Base-by-base conservation (phyloP, 2,888 invertebrate genomes). In the Dendrolimus pini region DNA sequence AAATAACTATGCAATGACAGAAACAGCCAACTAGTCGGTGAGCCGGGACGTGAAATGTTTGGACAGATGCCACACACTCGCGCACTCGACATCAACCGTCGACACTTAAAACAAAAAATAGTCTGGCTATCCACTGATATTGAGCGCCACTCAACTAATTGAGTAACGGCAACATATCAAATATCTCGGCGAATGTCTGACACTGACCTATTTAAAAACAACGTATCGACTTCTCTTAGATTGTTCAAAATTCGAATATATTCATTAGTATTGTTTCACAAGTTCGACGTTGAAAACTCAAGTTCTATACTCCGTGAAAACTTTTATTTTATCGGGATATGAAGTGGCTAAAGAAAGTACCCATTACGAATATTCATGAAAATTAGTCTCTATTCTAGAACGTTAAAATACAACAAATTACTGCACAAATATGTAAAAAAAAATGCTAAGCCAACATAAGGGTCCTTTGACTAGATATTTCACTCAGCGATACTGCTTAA, bases 31-130 rank as follows among this genome's bases (percentile, higher is more conserved):
- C 47, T 12, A 47, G 47, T 30, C 58, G 58, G 62, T 61, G 61
- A 57, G 63, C 60, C 61, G 59, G 60, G 66, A 68, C 65, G 70
- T 64, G 66, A 73, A 66, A 67, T 78, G 77, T 81, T 81, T 81
- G 80, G 80, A 80, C 77, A 79, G 76, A 75, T 80, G 80, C 80
- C 80, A 79, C 68, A 64, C 62, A 61, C 65, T 41, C 58, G 54
- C 56, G 55, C 54, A 18, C 14, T 54, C 30, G 14, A 54, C 30
- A 14, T 18, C 18, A 30, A 18, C 18, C 30, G 54, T 54, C 54
- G 54, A 54, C 18, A 30, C 54, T 54, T 54, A 18, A 54, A 56
- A 56, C 52, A 52, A 56, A 56, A 47, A 47, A 47, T 47, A 47
- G 47, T 47, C 47, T 47, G 47, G 47, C 47, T 47, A 47, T 47